These are phyloP conservation scores for Mimumesa dahlbomi DNA, from an alignment of 2,888 invertebrate genomes.

Conservation along the genomic window DNA sequence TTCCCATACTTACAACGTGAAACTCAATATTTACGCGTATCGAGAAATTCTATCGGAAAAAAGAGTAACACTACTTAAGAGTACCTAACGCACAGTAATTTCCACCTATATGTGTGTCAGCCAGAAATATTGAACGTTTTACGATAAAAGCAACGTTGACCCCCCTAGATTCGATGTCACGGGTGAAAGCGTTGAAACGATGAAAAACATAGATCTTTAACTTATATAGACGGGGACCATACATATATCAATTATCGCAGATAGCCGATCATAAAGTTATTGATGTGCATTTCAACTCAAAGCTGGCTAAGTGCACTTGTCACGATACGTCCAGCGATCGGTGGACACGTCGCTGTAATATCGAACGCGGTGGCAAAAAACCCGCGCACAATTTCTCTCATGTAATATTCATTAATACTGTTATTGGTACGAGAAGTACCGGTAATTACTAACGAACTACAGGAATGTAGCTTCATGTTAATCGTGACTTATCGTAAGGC, in stretches of 20 bases:
- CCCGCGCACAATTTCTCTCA: slow-evolving; percentile 53
- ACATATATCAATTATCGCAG: background rate
- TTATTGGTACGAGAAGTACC: slow-evolving; percentile 50
- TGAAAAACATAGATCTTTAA: background rate
- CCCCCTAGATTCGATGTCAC: no score
- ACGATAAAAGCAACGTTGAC: no score
- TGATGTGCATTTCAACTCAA: background rate
- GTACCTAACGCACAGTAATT: no score
- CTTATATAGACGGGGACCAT: background rate
- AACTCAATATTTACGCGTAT: no score
- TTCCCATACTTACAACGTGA: no score
- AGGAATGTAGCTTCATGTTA: slow-evolving; percentile 4
- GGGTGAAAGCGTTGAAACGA: background rate
- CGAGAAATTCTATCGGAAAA: no score
- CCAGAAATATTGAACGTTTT: no score
- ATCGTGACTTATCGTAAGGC: slow-evolving; percentile 14
- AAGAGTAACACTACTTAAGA: no score
- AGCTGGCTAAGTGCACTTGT: slow-evolving; percentile 1
- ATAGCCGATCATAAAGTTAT: background rate
- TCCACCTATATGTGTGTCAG: no score
- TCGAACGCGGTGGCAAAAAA: slow-evolving; percentile 1
- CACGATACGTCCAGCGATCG: slow-evolving; percentile 10
- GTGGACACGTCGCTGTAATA: background rate
- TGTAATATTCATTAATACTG: slow-evolving; percentile 67
- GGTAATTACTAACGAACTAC: slow-evolving; percentile 27